Evolutionary conservation across 1,140 invertebrate species (phyloP).

Genomic region (Solenopsis fugax): DNA sequence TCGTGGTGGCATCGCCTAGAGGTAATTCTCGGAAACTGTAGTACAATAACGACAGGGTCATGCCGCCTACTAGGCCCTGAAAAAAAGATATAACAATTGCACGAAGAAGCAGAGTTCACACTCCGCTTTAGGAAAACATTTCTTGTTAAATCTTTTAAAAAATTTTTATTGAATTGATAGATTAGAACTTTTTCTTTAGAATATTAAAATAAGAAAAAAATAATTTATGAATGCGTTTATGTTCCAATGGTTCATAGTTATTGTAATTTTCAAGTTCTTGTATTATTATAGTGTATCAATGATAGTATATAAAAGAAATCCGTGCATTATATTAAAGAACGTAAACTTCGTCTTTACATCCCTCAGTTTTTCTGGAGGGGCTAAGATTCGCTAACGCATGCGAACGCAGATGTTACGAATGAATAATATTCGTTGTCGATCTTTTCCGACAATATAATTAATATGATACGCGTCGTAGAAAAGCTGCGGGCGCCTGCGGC

Average conservation of each 20-base stretch:
- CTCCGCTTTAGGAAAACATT: neutral
- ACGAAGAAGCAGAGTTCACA: neutral
- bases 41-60: conserved; percentile 86
- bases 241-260: too few relatives aligned
- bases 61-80: conserved; percentile 87
- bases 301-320: neutral
- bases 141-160: neutral
- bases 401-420: conserved; percentile 14
- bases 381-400: neutral
- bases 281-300: neutral
- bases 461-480: conserved; percentile 22
- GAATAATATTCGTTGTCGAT: conserved; percentile 34
- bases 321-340: neutral
- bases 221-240: too few relatives aligned
- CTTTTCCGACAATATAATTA: conserved; percentile 16
- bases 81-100: conserved; percentile 31
- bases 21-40: conserved; percentile 87
- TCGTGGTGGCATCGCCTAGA: conserved; percentile 88
- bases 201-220: neutral
- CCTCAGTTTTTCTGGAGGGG: neutral
- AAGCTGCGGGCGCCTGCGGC: neutral
- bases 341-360: neutral
- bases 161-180: neutral
- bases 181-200: neutral
- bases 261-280: neutral